These are phyloP conservation scores for Pitta sordida DNA, from an alignment of 2,113 vertebrate genomes.

Conservation along the genomic window DNA sequence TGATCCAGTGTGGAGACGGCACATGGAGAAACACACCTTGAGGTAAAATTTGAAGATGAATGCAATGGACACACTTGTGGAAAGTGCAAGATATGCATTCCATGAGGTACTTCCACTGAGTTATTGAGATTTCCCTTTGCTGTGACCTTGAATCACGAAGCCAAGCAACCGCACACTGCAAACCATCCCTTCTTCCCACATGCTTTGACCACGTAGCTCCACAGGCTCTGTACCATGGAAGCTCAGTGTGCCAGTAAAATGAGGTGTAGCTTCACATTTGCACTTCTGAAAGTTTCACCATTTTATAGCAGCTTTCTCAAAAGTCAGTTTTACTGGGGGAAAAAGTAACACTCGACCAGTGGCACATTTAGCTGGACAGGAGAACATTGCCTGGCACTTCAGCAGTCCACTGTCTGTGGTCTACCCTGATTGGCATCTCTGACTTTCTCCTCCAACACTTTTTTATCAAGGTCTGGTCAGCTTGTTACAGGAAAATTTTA, in stretches of 20 bases:
- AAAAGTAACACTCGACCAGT: not conserved
- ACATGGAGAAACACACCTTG: not conserved
- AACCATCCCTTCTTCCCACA: not conserved
- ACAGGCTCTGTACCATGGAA: not conserved
- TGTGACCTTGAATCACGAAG: slow-evolving; percentile 2
- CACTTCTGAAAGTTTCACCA: not conserved
- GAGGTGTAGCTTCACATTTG: not conserved
- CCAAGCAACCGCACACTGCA: not conserved
- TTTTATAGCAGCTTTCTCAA: not conserved
- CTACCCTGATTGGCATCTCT: no score
- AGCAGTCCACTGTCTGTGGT: not conserved
- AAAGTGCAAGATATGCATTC: not conserved
- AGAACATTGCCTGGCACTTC: not conserved
- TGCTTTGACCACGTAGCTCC: not conserved
- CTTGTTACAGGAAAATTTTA: not conserved
- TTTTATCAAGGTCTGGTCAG: not conserved
- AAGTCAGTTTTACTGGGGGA: not conserved
- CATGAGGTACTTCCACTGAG: not conserved
- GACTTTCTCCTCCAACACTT: not conserved
- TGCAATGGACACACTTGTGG: not conserved
- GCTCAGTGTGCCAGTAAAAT: not conserved
- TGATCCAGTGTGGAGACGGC: not conserved
- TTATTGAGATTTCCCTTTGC: not conserved
- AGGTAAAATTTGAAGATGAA: slow-evolving; percentile 30
- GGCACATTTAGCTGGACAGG: not conserved